Conservation (phyloP, 2,797 vertebrate species). For the Premnoplex brunnescens region DNA sequence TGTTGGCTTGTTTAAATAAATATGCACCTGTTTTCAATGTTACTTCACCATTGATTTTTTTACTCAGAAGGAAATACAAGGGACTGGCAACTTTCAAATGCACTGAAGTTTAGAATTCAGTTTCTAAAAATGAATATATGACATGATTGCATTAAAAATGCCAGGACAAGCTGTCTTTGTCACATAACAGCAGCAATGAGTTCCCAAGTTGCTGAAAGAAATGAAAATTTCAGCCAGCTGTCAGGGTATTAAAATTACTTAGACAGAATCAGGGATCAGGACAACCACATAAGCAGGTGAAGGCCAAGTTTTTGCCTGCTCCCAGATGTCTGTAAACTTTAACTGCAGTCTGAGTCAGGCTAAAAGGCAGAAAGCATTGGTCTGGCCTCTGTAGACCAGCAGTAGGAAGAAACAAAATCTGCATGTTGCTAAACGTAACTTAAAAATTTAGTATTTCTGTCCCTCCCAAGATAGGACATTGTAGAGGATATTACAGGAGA, state of each 20-base stretch:
- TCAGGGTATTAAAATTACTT: slow-evolving; percentile 14
- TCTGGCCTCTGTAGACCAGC: not conserved
- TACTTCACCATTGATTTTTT: not conserved
- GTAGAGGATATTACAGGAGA: not conserved
- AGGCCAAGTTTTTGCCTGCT: not conserved
- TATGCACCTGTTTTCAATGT: not conserved
- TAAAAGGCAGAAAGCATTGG: not conserved
- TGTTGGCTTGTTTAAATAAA: not conserved
- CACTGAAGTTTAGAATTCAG: not conserved
- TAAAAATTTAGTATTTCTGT: not conserved
- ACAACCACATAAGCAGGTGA: not conserved
- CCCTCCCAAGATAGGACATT: not conserved
- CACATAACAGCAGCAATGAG: not conserved
- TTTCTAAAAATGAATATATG: slow-evolving; percentile 2
- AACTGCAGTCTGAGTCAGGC: not conserved
- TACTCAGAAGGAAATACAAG: not conserved
- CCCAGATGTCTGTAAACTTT: not conserved
- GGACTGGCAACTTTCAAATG: not conserved
- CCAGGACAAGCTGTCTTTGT: not conserved
- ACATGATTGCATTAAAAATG: not conserved
- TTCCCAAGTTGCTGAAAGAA: slow-evolving; percentile 28
- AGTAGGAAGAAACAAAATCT: not conserved
- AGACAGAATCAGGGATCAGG: not conserved
- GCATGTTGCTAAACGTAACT: not conserved
- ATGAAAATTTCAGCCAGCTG: slow-evolving; percentile 36